Evolutionary conservation across 2,113 vertebrate genomes (phyloP).

Genomic region (Cettia cetti): DNA sequence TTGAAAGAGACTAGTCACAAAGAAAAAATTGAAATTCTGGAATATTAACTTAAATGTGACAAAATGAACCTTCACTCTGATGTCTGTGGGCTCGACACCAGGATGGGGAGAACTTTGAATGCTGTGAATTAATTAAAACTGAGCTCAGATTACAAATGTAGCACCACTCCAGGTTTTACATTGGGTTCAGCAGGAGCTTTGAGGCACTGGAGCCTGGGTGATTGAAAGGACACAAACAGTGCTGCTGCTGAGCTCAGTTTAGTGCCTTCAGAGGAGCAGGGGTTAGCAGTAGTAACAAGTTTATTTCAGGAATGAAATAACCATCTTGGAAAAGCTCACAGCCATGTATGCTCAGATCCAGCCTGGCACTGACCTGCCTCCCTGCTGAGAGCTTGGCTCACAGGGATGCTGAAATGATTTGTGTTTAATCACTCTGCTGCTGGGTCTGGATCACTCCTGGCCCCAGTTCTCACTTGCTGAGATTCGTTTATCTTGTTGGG

Average conservation of each 20-base stretch:
- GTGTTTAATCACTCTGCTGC: not conserved
- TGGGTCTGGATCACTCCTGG: not conserved
- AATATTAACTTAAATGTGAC: no score
- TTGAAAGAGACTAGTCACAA: no score
- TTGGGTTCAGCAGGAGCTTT: not conserved
- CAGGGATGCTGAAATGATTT: not conserved
- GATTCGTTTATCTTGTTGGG: not conserved
- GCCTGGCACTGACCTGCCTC: conserved; percentile 5
- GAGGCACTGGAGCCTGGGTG: rapidly evolving
- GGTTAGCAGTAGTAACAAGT: not conserved
- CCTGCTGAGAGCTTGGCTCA: conserved; percentile 5
- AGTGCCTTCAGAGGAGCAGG: not conserved
- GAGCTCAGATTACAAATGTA: not conserved
- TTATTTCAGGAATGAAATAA: conserved; percentile 39
- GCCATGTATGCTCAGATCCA: conserved; percentile 40
- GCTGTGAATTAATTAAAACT: not conserved
- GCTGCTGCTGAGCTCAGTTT: not conserved
- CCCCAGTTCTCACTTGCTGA: not conserved
- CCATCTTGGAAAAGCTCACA: not conserved
- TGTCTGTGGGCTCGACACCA: no score
- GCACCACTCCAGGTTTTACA: not conserved
- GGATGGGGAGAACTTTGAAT: not conserved
- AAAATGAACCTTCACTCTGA: no score
- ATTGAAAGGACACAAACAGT: not conserved
- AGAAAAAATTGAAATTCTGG: no score